Percentiles rank a stretch among this genome's conserved stretches.
phyloP scores from a whole-genome alignment of 1,140 invertebrate genomes.

The Drosophila teissieri region DNA sequence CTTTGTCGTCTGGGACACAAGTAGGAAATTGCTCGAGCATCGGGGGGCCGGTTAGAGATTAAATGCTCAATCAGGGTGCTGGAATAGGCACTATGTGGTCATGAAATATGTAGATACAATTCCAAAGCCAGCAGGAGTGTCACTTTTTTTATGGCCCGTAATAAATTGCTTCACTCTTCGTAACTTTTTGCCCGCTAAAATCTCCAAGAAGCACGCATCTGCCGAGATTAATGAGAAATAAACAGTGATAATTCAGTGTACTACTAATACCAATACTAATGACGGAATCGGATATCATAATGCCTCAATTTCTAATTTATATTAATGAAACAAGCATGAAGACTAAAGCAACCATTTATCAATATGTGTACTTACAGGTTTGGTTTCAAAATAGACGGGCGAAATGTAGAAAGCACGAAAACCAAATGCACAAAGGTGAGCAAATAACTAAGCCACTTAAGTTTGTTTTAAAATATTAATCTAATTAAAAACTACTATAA shows the following conservation, averaged over 20 bases:
- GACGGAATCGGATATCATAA: background rate
- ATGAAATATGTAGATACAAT: slow-evolving; percentile 38
- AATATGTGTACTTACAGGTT: slow-evolving; percentile 86
- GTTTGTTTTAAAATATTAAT: too few species aligned
- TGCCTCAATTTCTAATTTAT: background rate
- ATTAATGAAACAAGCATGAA: background rate
- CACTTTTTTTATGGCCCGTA: slow-evolving; percentile 34
- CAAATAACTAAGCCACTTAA: background rate
- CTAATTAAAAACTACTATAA: too few species aligned
- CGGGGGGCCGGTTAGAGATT: slow-evolving; percentile 74
- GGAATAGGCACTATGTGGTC: slow-evolving; percentile 71
- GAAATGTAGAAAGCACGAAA: slow-evolving; percentile 98
- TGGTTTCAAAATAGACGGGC: slow-evolving; percentile 98
- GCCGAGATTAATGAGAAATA: slow-evolving; percentile 15
- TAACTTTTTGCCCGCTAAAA: background rate
- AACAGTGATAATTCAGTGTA: background rate
- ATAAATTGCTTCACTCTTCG: slow-evolving; percentile 52
- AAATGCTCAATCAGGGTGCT: slow-evolving; percentile 72
- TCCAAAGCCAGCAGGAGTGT: slow-evolving; percentile 9
- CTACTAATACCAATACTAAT: background rate
- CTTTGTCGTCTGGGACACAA: slow-evolving; percentile 37
- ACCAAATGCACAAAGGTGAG: slow-evolving; percentile 97
- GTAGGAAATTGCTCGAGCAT: slow-evolving; percentile 53
- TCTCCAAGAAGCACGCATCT: slow-evolving; percentile 1
- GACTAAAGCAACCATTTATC: background rate